Evolutionary conservation across 53 echinoderm and acorn worm genomes (phyloP).

Genomic region (Paelopatides confundens): DNA sequence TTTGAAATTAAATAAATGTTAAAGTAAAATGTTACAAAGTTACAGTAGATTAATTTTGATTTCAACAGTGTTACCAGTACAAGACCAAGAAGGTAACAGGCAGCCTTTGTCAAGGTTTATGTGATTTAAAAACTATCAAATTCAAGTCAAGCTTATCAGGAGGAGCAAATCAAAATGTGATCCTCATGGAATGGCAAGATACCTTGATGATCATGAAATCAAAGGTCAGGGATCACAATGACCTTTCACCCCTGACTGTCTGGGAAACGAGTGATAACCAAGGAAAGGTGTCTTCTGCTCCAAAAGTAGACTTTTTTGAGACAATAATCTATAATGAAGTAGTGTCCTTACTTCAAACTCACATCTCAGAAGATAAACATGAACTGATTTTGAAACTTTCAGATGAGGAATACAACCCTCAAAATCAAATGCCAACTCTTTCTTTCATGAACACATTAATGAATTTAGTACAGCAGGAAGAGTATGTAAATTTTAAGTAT

Average conservation of each 20-base stretch:
- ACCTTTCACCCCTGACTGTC: constrained; percentile 62
- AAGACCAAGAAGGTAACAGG: constrained; percentile 64
- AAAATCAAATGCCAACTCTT: constrained; percentile 10
- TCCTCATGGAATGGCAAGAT: constrained; percentile 58
- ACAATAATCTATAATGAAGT: constrained; percentile 56
- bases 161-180: constrained; percentile 72
- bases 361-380: neutral
- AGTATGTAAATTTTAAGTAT: constrained; percentile 77
- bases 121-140: constrained; percentile 49
- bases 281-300: constrained; percentile 36
- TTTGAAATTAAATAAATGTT: no score
- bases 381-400: neutral
- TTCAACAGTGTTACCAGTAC: constrained; percentile 73
- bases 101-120: constrained; percentile 76
- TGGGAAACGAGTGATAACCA: constrained; percentile 47
- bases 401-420: neutral
- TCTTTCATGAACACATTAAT: constrained; percentile 85
- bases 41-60: neutral
- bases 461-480: constrained; percentile 85
- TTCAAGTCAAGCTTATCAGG: constrained; percentile 76
- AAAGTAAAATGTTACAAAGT: no score
- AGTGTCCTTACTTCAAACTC: neutral
- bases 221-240: constrained; percentile 51
- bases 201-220: constrained; percentile 77
- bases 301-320: constrained; percentile 55